Base-by-base conservation (phyloP, 2,113 vertebrate species). In the Heloderma charlesbogerti region DNA sequence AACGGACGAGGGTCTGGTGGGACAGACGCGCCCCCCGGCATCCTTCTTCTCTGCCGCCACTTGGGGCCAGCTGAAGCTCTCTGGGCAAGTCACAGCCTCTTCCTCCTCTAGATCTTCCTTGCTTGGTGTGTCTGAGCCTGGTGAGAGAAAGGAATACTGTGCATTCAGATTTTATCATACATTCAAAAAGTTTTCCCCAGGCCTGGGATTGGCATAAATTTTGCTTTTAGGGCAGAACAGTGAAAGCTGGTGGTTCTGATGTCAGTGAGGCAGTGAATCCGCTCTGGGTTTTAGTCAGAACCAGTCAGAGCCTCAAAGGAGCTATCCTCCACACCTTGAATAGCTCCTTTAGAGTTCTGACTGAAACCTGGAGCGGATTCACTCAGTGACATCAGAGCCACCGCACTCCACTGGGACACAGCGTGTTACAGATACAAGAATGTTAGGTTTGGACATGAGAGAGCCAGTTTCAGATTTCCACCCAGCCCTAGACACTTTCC, bases 41-140 rank as follows among this genome's bases (percentile, higher is more conserved):
- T 20, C 48, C 51, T 91, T 77, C 9, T 80, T 85, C 6, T 20
- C 57, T 1, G 27, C 3, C 2, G 34, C 63, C 45, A 43, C 34
- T 4, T 29, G 77, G 22, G 43, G 7, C 63, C 88, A 89, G 6
- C 18, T 45, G 3, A 13, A 81, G 22, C 45, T 81, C 34, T 81
- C 20, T 9, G 12, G 45, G 66, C 10, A 54, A 40, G 43, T 3
- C 18, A 1, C 6, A 0, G 78, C 31, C 34, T 51, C 88, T 89
- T 89, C 34, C 22, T 54, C 88, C 20, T 85, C 89, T 67, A 71
- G 63, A 18, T 63, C 88, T 16, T 87, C 89, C 84, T 87, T 75
- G 27, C 89, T 81, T 80, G 85, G 27, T 22, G 37, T n/a, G 10
- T 72, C 89, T 18, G 20, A 71, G 20, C 67, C 89, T 91, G 88